Base-by-base conservation (phyloP, 2,113 vertebrate genomes). In the Periophthalmus modestus region DNA sequence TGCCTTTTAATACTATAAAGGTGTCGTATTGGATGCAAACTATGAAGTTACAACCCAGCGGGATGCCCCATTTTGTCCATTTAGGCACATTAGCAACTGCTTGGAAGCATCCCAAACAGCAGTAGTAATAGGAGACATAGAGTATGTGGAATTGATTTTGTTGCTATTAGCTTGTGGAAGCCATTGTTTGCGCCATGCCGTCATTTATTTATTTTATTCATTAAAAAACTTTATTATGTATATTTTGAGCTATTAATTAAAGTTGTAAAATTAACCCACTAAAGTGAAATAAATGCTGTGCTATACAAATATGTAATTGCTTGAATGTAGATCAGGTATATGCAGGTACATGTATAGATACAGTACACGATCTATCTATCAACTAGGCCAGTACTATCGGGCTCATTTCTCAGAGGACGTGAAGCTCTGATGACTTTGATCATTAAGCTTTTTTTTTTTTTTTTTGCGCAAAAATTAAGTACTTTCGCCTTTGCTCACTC, bases 381-480 rank as follows among this genome's bases (percentile, higher is more conserved):
- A n/a, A 81, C 54, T 86, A 66, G 78, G 82, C 55, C 78, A 80
- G 55, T 57, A 62, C 74, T 67, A 9, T 63, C 65, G 78, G 65
- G 81, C 75, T 36, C 24, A 7, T 75, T 24, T 82, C 71, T 78
- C 76, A 36, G 72, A 72, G 81, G 88, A 73, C 23, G 67, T 73
- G 70, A 75, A 67, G 63, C 63, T 28, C 58, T 72, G 55, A 69
- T 69, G 34, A 39, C 33, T 65, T 65, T n/a, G n/a, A 19, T 36
- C 3, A 65, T 63, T 28, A 28, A 28, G 14, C 14, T 36, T 36
- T 36, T 36, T 36, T 36, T 36, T 36, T 36, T 36, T 39, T 63
- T 16, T 63, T 63, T 36, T 63, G 61, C 33, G 9, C 39, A 19
- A 14, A 34, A 24, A 24, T 59, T 14, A 23, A 59, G 1, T 59